phyloP scores from a whole-genome alignment of 2,888 invertebrate species.

The Abscondita cerata region DNA sequence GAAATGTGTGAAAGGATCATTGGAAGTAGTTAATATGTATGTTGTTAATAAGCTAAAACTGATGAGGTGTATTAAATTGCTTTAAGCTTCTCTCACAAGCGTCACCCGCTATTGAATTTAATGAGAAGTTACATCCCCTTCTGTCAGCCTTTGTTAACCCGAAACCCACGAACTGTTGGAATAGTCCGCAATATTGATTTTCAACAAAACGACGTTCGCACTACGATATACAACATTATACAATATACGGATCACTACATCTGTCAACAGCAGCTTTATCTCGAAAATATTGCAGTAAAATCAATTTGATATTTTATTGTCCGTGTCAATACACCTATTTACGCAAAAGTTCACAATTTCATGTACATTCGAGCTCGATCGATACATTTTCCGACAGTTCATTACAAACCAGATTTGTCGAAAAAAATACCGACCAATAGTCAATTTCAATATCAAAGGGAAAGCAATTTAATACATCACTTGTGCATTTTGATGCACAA shows the following conservation, averaged over 20 bases:
- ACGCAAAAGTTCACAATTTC: too few relatives aligned
- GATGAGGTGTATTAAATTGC: constrained; percentile 28
- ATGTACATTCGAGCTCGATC: too few relatives aligned
- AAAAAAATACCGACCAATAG: too few relatives aligned
- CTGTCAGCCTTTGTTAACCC: constrained; percentile 35
- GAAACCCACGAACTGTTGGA: constrained; percentile 36
- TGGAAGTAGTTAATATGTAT: constrained; percentile 20
- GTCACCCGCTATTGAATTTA: constrained; percentile 36
- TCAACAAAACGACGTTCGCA: constrained; percentile 7
- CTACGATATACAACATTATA: constrained; percentile 10
- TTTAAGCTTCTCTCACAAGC: constrained; percentile 19
- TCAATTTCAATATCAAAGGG: too few relatives aligned
- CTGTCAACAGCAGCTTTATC: constrained; percentile 24
- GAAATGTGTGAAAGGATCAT: constrained; percentile 9
- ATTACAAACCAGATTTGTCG: too few relatives aligned
- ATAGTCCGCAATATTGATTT: constrained; percentile 48
- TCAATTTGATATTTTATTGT: neutral
- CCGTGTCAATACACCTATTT: too few relatives aligned
- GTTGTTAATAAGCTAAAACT: constrained; percentile 34
- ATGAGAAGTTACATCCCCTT: constrained; percentile 35
- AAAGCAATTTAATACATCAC: too few relatives aligned
- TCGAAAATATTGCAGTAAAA: neutral
- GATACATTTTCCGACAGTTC: too few relatives aligned
- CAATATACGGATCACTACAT: constrained; percentile 22
- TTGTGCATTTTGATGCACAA: too few relatives aligned